Evolutionary conservation across 2,888 invertebrate genomes (phyloP), one percentile per base, ranked within the genome.

Genomic region (Ypsolopha sequella): DNA sequence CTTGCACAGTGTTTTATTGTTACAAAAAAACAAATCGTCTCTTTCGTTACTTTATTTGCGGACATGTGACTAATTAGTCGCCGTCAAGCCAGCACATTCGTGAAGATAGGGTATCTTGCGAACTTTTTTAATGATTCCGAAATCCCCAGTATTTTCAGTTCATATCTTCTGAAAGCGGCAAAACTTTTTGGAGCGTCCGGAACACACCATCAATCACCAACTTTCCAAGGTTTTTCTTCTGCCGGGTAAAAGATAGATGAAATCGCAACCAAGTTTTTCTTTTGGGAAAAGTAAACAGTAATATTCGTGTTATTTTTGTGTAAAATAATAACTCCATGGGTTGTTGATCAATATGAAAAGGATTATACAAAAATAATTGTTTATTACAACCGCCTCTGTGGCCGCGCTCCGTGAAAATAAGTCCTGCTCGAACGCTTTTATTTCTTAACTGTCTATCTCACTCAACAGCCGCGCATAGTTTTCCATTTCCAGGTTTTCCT

Each of bases 191-290:
- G 39, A 8, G 13, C 24, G 13, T 46, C 8, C 10, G 7, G 41
- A 11, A 41, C 24, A 41, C 24, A 7, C 41, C 49, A 49, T 49
- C 41, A 49, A 49, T 49, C 49, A 49, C 8, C 6, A 49, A 49
- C 34, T 39, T 39, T 11, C n/a, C 39, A 9, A 49, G 49, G 35
- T 46, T 46, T 48, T 36, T 36, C 39, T 41, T 11, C 24, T 39
- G 33, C 49, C 41, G 41, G 49, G 33, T 41, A 13, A 14, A 36
- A 47, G 47, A 47, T 36, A 47, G 47, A 47, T 47, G 35, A 7
- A 33, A 47, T 47, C 47, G 14, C 36, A 10, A 11, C 35, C n/a
- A 6, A 33, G 24, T 46, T 33, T 46, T 46, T 35, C 35, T 46
- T 11, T 4, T 24, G 24, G 2, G 2, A 24, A 24, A 24, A 24